phyloP scores from a whole-genome alignment of 1,140 invertebrate species.

The Hermatobates lingyangjiaoensis region DNA sequence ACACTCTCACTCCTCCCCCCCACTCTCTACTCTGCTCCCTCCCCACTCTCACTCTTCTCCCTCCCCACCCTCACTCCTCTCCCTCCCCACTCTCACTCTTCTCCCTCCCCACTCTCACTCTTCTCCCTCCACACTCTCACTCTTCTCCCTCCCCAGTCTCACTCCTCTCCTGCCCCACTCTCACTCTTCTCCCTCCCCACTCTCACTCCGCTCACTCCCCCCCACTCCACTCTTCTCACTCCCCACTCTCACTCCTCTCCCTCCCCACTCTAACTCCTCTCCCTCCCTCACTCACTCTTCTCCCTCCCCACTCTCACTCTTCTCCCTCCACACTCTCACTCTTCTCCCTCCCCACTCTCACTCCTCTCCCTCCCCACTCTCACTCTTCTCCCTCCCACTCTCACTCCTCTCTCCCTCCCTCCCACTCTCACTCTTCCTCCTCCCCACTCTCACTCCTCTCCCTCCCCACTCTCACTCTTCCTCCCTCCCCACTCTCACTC shows the following conservation, averaged over 20 bases:
- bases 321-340: not conserved
- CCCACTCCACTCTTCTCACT: not conserved
- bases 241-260: not conserved
- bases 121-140: not conserved
- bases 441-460: no score
- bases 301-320: not conserved
- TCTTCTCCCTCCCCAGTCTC: not conserved
- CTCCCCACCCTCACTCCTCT: not conserved
- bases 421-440: no score
- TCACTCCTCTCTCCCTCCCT: no score
- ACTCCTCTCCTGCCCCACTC: not conserved
- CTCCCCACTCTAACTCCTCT: not conserved
- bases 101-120: not conserved
- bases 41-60: not conserved
- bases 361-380: constrained; percentile 2
- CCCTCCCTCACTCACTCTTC: not conserved
- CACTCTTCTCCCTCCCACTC: no score
- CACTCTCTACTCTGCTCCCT: not conserved
- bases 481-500: no score
- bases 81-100: not conserved
- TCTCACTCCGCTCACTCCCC: not conserved
- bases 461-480: no score
- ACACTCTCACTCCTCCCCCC: not conserved
- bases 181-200: not conserved
- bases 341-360: not conserved